A percentile compares a stretch with the other conserved stretches of the same genome.
phyloP scores from a whole-genome alignment of 2,113 vertebrate genomes.

The Sigmodon hispidus region DNA sequence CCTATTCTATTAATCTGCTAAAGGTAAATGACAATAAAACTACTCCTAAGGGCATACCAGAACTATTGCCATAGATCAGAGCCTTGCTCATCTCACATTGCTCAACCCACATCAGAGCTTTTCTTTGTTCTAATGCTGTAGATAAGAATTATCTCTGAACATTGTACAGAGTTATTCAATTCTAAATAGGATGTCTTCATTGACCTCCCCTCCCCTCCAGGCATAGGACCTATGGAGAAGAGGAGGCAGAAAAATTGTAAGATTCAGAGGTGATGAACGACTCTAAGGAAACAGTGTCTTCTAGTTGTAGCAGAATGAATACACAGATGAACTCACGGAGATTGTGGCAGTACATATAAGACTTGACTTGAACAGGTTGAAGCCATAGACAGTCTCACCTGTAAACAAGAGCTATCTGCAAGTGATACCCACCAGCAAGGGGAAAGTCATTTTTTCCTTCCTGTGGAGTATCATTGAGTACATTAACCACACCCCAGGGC shows the following conservation, averaged over 20 bases:
- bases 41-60: not conserved
- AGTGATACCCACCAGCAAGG: not conserved
- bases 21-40: not conserved
- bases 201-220: not conserved
- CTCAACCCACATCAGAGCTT: not conserved
- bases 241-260: not conserved
- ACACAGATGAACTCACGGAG: not conserved
- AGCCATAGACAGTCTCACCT: not conserved
- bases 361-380: not conserved
- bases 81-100: not conserved
- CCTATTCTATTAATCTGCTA: not conserved
- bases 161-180: not conserved
- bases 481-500: not conserved
- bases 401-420: not conserved
- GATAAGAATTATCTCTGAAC: not conserved
- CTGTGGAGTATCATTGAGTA: not conserved
- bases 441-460: not conserved
- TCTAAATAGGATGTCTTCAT: not conserved
- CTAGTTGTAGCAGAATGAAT: not conserved
- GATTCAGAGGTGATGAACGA: not conserved
- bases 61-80: not conserved
- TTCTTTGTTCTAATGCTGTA: not conserved
- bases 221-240: not conserved
- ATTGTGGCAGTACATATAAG: not conserved
- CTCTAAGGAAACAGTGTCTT: not conserved